Base-by-base conservation (phyloP, 1,140 invertebrate genomes). In the Drosophila punjabiensis region DNA sequence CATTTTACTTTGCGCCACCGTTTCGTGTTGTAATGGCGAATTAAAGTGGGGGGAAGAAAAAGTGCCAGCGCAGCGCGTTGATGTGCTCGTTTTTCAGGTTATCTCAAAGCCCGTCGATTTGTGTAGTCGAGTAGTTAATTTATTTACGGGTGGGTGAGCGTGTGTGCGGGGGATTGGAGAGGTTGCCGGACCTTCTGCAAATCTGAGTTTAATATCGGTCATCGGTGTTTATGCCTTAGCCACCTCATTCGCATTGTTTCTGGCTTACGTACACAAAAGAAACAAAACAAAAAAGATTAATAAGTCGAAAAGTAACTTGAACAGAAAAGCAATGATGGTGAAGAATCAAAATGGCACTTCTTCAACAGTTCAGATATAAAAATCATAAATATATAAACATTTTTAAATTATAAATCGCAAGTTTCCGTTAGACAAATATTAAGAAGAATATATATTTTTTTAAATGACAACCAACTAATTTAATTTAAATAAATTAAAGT, bases 201-300 rank as follows among this genome's bases (percentile, higher is more conserved):
- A 39, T 18, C 32, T 4, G 48, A 52, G 47, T 74, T 74, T 41
- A 62, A 74, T 74, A 75, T 75, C 69, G 68, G 76, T 79, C 76
- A 79, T 80, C 56, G 68, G 43, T 48, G 30, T 48, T 73, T 80
- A 66, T 79, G 61, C 43, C 55, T 45, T 65, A 33, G 33, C 13
- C 39, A 35, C 59, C 45, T 66, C 77, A 79, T 79, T 79, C 76
- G 77, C 76, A 79, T 80, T 80, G 41, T 79, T 79, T 39, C 63
- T 55, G 45, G 18, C 18, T 39, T 20, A 35, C 58, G 20, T 48
- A 60, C 35, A 18, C 8, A 58, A 58, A 37, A 61, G 61, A 60
- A 35, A 14, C 43, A 61, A 47, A 52, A 39, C 50, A 56, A 35
- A 65, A 24, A 52, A 65, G 56, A 52, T 69, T 20, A 79, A 66